Evolutionary conservation across 53 echinoderm and acorn worm genomes (phyloP).

Genomic region (Luidia sarsii): DNA sequence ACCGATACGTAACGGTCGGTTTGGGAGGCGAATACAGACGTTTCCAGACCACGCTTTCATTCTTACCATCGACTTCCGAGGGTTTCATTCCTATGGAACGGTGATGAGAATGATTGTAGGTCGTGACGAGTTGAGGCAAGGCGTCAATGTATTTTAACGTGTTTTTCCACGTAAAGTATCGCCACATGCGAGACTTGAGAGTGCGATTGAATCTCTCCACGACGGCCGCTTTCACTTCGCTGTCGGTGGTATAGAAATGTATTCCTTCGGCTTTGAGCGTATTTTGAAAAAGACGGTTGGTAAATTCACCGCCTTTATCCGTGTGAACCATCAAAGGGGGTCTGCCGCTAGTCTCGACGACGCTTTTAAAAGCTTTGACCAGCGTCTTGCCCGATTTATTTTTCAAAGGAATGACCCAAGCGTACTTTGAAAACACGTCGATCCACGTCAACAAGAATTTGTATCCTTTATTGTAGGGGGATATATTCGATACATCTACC

Average conservation of each 20-base stretch:
- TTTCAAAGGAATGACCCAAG: conserved; percentile 56
- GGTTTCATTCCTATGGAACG: conserved; percentile 65
- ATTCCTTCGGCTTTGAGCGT: conserved; percentile 25
- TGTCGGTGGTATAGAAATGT: conserved; percentile 63
- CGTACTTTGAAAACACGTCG: no score
- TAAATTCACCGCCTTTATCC: conserved; percentile 76
- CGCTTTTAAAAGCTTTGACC: conserved; percentile 39
- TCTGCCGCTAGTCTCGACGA: conserved; percentile 30
- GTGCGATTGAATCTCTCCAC: conserved; percentile 66
- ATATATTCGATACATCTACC: conserved; percentile 48
- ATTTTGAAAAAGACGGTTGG: conserved; percentile 30
- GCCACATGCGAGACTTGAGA: no score
- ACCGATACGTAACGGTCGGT: background rate
- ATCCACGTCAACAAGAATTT: no score
- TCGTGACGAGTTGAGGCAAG: conserved; percentile 50
- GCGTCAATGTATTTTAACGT: conserved; percentile 50
- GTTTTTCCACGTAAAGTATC: conserved; percentile 44
- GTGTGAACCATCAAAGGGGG: conserved; percentile 53
- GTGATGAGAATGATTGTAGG: conserved; percentile 58
- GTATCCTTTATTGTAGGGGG: conserved; percentile 37
- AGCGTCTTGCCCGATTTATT: conserved; percentile 58
- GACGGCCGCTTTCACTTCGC: conserved; percentile 45
- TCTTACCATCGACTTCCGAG: conserved; percentile 51
- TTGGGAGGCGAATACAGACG: conserved; percentile 8
- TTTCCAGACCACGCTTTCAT: conserved; percentile 62